Evolutionary conservation across 2,113 vertebrate species (phyloP).

Genomic region (Sorex araneus): DNA sequence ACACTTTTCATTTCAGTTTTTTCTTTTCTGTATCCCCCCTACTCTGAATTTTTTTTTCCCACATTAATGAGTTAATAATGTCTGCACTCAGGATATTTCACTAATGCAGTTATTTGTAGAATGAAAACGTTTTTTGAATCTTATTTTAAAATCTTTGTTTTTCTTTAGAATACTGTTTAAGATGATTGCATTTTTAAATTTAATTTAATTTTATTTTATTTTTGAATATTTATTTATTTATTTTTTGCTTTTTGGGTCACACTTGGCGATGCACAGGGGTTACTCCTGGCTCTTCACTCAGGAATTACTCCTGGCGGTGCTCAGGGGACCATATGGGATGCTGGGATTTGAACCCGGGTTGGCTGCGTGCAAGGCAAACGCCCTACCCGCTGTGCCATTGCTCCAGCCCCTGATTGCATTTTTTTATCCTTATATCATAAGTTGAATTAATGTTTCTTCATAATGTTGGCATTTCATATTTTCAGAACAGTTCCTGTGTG

Average conservation of each 20-base stretch:
- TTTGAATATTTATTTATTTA: no score
- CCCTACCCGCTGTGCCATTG: no score
- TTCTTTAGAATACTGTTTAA: constrained; percentile 46
- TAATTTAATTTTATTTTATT: no score
- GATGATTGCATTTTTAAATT: constrained; percentile 64
- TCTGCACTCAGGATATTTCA: constrained; percentile 53
- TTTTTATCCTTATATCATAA: constrained; percentile 57
- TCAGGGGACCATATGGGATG: no score
- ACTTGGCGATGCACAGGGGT: no score
- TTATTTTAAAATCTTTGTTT: background rate
- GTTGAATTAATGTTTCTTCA: constrained; percentile 33
- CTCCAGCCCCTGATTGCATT: constrained; percentile 61
- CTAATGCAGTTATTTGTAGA: constrained; percentile 49
- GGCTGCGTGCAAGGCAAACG: no score
- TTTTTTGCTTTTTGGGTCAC: no score
- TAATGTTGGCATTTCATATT: background rate
- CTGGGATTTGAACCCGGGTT: no score
- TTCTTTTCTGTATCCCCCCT: constrained; percentile 56
- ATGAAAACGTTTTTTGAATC: constrained; percentile 59
- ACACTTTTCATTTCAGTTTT: constrained; percentile 30
- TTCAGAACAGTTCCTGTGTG: constrained; percentile 28
- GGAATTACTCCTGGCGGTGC: no score
- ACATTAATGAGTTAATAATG: constrained; percentile 53
- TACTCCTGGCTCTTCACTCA: no score
- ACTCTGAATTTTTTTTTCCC: constrained; percentile 35